Conservation (phyloP, 2,113 vertebrate species). For the Gambusia affinis region DNA sequence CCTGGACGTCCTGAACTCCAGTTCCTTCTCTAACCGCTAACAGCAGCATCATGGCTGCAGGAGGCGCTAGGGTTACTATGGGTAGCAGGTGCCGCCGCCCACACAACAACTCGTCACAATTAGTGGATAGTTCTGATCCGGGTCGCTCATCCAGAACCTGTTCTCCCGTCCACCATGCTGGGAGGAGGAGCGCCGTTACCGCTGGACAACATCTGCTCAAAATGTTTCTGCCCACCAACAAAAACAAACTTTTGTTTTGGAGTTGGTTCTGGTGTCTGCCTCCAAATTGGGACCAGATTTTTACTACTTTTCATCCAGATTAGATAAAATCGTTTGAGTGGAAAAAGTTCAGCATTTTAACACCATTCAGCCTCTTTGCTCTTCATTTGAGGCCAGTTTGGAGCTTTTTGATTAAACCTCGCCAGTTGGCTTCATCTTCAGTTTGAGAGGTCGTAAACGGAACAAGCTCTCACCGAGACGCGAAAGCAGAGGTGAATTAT, state of each 20-base stretch:
- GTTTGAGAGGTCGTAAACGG: background rate
- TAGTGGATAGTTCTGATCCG: conserved; percentile 6
- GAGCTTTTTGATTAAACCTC: background rate
- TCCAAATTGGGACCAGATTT: conserved; percentile 8
- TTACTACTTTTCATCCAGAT: background rate
- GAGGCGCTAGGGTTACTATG: background rate
- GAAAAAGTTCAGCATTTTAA: no score
- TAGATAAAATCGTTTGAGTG: background rate
- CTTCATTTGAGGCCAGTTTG: background rate
- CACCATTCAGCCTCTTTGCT: background rate
- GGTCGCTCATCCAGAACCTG: background rate
- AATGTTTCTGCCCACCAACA: no score
- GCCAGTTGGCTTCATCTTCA: background rate
- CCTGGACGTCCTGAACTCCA: background rate
- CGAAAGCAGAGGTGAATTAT: conserved; percentile 39
- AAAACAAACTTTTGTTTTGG: background rate
- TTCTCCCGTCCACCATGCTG: background rate
- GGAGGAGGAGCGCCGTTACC: background rate
- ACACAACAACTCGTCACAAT: conserved; percentile 44
- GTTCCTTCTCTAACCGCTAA: background rate
- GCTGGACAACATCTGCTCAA: no score
- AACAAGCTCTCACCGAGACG: background rate
- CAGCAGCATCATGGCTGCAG: background rate
- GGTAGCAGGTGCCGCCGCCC: conserved; percentile 34
- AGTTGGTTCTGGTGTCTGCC: background rate